Base-by-base conservation (phyloP, 2,797 vertebrate species). In the Serranus cabrilla region DNA sequence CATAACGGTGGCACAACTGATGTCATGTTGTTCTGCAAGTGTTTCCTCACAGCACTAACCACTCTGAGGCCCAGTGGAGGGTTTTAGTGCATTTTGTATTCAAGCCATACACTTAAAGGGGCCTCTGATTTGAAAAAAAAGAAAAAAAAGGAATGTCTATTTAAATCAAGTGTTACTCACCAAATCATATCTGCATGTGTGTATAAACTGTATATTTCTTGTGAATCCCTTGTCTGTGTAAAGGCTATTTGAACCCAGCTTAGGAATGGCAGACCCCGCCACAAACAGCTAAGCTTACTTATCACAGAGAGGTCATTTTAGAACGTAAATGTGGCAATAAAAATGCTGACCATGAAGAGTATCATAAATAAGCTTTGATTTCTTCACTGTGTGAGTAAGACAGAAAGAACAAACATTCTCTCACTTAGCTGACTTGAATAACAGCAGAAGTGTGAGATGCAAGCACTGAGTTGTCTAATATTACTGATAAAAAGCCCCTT, bases 401-500 rank as follows among this genome's bases (percentile, higher is more conserved):
- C 55, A 56, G 34, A 9, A 20, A 62, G 18, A 49, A 0, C 39
- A 21, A 0, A 2, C 14, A 14, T 54, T 18, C 7, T 55, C 16
- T 73, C 18, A 46, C 23, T 50, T 34, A 5, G 74, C 47, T 25
- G 14, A 57, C 21, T 20, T 27, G 27, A 27, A 27, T 27, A 21
- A 71, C 31, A 57, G n/a, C 4, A 39, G 61, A 54, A 59, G 1
- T 54, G 31, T 73, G 17, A 13, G 58, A 60, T 43, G 12, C 21
- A 47, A 60, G 27, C 50, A 37, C n/a, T 21, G 50, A 71, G 46
- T 56, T 76, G 7, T 74, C 34, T 45, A 56, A 68, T 31, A 72
- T 50, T 46, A 47, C 80, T 46, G 52, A 71, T 62, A 17, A 13
- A 68, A 54, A 75, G 71, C 45, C 52, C 64, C 34, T 57, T 58